Evolutionary conservation across 2,113 vertebrate species (phyloP).

Genomic region (Apteryx owenii): DNA sequence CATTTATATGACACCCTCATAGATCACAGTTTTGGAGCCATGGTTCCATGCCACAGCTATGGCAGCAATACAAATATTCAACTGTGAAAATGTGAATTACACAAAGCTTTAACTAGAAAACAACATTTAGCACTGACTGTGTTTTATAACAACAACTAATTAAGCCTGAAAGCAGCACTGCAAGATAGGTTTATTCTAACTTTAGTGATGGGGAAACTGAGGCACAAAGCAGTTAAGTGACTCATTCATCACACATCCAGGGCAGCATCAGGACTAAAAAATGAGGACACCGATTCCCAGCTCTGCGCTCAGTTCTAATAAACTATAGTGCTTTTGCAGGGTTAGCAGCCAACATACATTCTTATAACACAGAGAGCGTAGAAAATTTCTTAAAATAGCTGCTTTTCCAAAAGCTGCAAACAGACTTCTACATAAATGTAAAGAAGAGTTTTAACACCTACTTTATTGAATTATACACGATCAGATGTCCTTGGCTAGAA

Average conservation of each 20-base stretch:
- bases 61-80: neutral
- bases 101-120: constrained; percentile 8
- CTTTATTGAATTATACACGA: constrained; percentile 32
- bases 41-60: neutral
- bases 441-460: constrained; percentile 34
- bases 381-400: neutral
- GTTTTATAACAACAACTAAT: constrained; percentile 11
- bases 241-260: neutral
- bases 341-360: neutral
- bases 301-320: neutral
- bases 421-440: neutral
- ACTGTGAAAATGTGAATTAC: neutral
- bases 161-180: constrained; percentile 32
- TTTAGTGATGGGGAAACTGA: constrained; percentile 38
- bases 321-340: neutral
- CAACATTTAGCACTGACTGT: neutral
- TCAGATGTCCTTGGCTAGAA: constrained; percentile 44
- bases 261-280: neutral
- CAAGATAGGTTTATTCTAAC: constrained; percentile 14
- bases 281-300: neutral
- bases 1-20: neutral
- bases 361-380: neutral
- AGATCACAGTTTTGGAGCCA: neutral
- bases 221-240: neutral
- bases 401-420: constrained; percentile 21